Evolutionary conservation across 2,113 vertebrate species (phyloP).

Genomic region (Peromyscus polionotus): DNA sequence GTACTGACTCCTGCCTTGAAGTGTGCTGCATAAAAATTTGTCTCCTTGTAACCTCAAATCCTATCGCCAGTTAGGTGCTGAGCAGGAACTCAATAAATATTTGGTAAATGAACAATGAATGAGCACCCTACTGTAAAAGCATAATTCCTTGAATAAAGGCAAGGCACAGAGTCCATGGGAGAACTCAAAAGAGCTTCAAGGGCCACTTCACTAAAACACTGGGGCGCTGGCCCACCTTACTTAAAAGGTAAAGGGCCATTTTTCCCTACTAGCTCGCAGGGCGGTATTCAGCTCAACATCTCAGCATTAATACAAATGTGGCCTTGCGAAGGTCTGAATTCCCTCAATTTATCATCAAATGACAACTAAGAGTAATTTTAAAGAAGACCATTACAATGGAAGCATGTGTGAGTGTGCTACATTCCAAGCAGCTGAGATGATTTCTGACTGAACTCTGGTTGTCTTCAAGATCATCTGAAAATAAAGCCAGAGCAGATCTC

Average conservation of each 20-base stretch:
- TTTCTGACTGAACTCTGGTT: conserved; percentile 15
- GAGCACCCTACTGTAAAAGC: neutral
- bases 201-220: fast-evolving
- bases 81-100: neutral
- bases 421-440: neutral
- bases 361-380: neutral
- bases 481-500: conserved; percentile 34
- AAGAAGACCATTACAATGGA: neutral
- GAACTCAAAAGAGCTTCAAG: neutral
- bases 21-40: neutral
- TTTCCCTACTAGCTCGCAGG: neutral
- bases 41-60: neutral
- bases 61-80: neutral
- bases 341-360: neutral
- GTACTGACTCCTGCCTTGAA: neutral
- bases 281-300: too few relatives aligned
- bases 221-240: neutral
- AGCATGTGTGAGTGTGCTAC: neutral
- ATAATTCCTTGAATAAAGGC: neutral
- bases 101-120: neutral
- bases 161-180: neutral
- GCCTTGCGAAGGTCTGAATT: neutral
- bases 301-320: neutral
- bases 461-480: conserved; percentile 56
- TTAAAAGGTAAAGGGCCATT: fast-evolving